Evolutionary conservation across 2,797 vertebrate species (phyloP).

Genomic region (Malacoctenus gilli): DNA sequence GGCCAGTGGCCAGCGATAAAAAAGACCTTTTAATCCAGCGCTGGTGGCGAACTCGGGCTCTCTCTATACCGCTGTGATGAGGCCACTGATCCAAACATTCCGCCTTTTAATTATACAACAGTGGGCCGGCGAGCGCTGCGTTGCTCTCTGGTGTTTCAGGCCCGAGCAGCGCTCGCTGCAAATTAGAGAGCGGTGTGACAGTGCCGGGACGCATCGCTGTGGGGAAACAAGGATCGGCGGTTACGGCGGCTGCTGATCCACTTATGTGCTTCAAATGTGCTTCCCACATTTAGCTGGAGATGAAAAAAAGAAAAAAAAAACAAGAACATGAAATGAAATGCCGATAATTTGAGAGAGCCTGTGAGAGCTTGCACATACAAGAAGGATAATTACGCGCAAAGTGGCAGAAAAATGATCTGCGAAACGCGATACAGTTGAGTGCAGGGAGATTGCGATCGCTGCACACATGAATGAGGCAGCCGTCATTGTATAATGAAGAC

Average conservation of each 20-base stretch:
- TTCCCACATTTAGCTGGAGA: constrained; percentile 53
- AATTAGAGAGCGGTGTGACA: constrained; percentile 73
- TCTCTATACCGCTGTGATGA: constrained; percentile 45
- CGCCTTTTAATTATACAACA: constrained; percentile 76
- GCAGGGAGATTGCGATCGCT: constrained; percentile 3
- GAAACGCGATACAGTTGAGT: constrained; percentile 15
- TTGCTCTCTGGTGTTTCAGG: constrained; percentile 66
- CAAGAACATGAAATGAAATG: too few relatives aligned
- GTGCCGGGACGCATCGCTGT: constrained; percentile 55
- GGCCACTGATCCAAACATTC: constrained; percentile 57
- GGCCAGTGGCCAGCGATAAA: constrained; percentile 31
- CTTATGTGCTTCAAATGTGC: constrained; percentile 57
- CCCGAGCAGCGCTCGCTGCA: constrained; percentile 47
- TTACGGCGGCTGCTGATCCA: constrained; percentile 50
- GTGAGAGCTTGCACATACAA: constrained; percentile 41
- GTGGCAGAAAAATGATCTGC: constrained; percentile 42
- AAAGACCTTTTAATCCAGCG: constrained; percentile 60
- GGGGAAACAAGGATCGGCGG: constrained; percentile 46
- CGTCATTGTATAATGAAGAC: too few relatives aligned
- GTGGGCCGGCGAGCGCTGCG: constrained; percentile 46
- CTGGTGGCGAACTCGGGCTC: constrained; percentile 47
- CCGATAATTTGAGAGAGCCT: constrained; percentile 65
- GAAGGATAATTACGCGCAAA: constrained; percentile 52
- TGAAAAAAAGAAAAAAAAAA: too few relatives aligned
- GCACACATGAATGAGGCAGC: too few relatives aligned